These are phyloP conservation scores for Aplysina aerophoba DNA, from an alignment of 37 sponge, comb jelly and placozoan species.

Conservation along the genomic window DNA sequence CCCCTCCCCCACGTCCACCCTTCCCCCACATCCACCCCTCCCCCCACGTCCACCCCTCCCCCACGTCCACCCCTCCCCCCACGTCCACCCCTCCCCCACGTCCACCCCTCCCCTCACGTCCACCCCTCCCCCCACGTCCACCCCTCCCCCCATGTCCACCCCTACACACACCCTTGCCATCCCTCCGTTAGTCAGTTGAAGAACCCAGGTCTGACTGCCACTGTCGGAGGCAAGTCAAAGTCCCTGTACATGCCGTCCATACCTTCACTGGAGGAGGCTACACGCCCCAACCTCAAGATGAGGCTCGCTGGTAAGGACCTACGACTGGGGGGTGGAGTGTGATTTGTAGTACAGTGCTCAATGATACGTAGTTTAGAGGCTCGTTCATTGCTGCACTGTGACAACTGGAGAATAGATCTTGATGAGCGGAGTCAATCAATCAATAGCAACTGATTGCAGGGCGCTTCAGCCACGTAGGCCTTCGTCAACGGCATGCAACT, in stretches of 20 bases:
- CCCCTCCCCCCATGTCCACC: background rate
- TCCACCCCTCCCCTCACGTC: background rate
- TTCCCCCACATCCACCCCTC: background rate
- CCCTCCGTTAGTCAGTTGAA: background rate
- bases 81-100: background rate
- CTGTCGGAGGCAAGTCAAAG: slow-evolving; percentile 77
- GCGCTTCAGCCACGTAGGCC: too few species aligned
- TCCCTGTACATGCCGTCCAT: slow-evolving; percentile 92
- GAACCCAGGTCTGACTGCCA: slow-evolving; percentile 80
- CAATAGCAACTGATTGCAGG: too few species aligned
- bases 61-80: background rate
- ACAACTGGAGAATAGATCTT: too few species aligned
- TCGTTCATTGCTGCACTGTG: too few species aligned
- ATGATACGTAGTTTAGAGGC: too few species aligned
- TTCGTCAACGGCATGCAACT: too few species aligned
- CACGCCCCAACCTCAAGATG: slow-evolving; percentile 80
- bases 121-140: background rate
- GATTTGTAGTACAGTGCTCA: too few species aligned
- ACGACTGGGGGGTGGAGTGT: too few species aligned
- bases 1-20: background rate
- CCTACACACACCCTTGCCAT: background rate
- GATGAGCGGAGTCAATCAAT: too few species aligned
- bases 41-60: background rate
- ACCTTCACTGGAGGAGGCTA: slow-evolving; percentile 74
- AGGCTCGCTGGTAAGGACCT: slow-evolving; percentile 58